phyloP scores from a whole-genome alignment of 2,113 vertebrate genomes.

The Strix uralensis region DNA sequence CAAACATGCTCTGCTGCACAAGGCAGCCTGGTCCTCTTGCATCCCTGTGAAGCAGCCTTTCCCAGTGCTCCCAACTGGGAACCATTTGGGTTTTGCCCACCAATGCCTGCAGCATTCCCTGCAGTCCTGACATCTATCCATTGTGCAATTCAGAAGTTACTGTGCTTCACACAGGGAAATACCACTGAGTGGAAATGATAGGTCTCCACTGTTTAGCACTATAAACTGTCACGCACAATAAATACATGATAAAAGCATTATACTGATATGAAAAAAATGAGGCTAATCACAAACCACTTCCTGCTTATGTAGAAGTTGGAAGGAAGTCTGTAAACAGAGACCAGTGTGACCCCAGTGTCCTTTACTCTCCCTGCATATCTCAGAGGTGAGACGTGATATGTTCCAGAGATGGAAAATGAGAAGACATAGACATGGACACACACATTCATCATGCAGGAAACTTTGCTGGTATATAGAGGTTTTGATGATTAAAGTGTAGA shows the following conservation, averaged over 20 bases:
- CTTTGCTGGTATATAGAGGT: background rate
- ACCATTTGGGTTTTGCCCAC: background rate
- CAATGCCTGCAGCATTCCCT: fast-evolving
- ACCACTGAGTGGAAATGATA: background rate
- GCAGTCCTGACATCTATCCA: background rate
- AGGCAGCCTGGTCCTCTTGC: background rate
- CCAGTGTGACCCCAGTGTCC: background rate
- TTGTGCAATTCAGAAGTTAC: background rate
- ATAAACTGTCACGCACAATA: background rate
- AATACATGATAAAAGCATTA: background rate
- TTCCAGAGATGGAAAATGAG: conserved; percentile 17
- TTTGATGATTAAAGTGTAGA: background rate
- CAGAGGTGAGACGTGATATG: background rate
- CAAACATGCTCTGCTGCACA: background rate
- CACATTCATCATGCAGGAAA: background rate
- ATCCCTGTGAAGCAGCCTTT: background rate
- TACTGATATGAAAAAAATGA: background rate
- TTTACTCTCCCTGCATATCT: background rate
- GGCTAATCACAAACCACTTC: conserved; percentile 1
- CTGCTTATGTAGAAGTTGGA: background rate
- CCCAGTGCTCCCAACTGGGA: background rate
- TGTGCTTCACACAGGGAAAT: background rate
- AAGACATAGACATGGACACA: background rate
- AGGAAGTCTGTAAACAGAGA: conserved; percentile 20
- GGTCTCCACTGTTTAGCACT: background rate